Conservation (phyloP, 2,888 invertebrate species). For the Crossocerus cetratus region DNA sequence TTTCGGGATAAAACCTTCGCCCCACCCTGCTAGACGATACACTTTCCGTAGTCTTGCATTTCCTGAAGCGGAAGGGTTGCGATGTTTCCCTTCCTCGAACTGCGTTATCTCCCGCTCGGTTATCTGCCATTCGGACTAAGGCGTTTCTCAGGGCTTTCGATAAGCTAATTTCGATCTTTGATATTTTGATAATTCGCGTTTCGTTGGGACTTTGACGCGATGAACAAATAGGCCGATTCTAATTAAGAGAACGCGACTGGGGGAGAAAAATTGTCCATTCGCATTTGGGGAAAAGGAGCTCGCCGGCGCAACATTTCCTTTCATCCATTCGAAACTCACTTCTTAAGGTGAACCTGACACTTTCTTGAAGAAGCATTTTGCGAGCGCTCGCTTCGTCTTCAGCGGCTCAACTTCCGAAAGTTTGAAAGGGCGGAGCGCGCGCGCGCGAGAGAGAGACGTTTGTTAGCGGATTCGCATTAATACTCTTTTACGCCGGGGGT, state of each 20-base stretch:
- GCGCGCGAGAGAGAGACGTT: not conserved
- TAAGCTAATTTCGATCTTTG: too few relatives aligned
- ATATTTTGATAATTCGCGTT: too few relatives aligned
- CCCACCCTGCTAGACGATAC: too few relatives aligned
- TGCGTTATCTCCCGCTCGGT: too few relatives aligned
- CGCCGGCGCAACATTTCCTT: not conserved
- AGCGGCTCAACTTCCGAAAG: not conserved
- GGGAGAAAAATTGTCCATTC: not conserved
- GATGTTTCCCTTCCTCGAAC: too few relatives aligned
- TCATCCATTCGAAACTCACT: slow-evolving; percentile 1
- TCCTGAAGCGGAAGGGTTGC: too few relatives aligned
- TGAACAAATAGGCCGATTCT: not conserved
- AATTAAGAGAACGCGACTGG: not conserved
- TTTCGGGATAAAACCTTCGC: too few relatives aligned
- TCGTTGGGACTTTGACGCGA: too few relatives aligned
- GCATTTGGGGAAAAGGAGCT: not conserved
- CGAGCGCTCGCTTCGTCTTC: not conserved
- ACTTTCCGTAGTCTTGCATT: too few relatives aligned
- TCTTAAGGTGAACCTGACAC: not conserved
- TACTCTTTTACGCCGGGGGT: not conserved
- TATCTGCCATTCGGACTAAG: too few relatives aligned
- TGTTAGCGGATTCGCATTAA: not conserved
- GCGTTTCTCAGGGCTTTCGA: not conserved
- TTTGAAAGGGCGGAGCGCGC: not conserved
- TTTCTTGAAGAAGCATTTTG: not conserved